These are phyloP conservation scores for Ostrea edulis DNA, from an alignment of 1,140 invertebrate species.

Conservation along the genomic window DNA sequence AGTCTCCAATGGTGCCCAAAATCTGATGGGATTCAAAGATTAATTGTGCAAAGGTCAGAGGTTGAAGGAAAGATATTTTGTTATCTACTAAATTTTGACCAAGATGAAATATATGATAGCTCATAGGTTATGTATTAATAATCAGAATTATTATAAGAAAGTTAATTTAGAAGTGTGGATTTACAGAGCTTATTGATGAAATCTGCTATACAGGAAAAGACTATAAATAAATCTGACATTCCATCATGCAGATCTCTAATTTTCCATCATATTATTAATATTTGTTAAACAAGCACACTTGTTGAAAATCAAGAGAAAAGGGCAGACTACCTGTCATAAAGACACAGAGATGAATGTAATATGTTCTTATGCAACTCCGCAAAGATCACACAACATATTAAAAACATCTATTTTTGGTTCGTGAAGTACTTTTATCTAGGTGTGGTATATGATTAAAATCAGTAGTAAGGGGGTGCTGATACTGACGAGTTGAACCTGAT, in stretches of 20 bases:
- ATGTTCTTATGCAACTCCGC: background rate
- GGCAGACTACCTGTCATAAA: background rate
- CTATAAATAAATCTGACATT: too few species aligned
- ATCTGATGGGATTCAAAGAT: constrained; percentile 29
- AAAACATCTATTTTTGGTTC: background rate
- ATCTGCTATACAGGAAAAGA: too few species aligned
- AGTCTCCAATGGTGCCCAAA: constrained; percentile 6
- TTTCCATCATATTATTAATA: too few species aligned
- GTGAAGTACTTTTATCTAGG: too few species aligned
- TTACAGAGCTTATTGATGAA: too few species aligned
- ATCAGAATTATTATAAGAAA: background rate
- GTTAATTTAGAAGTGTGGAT: background rate
- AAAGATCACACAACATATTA: background rate
- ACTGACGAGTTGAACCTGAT: background rate
- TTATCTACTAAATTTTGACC: constrained; percentile 23
- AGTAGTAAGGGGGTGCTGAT: background rate
- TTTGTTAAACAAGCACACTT: too few species aligned
- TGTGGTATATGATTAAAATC: constrained; percentile 5
- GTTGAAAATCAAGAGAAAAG: too few species aligned
- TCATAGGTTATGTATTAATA: background rate
- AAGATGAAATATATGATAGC: constrained; percentile 18
- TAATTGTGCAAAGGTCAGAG: constrained; percentile 21
- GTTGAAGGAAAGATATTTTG: background rate
- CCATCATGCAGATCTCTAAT: too few species aligned
- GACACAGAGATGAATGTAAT: background rate